Evolutionary conservation across 1,140 invertebrate genomes (phyloP).

Genomic region (Calephelis virginiensis): DNA sequence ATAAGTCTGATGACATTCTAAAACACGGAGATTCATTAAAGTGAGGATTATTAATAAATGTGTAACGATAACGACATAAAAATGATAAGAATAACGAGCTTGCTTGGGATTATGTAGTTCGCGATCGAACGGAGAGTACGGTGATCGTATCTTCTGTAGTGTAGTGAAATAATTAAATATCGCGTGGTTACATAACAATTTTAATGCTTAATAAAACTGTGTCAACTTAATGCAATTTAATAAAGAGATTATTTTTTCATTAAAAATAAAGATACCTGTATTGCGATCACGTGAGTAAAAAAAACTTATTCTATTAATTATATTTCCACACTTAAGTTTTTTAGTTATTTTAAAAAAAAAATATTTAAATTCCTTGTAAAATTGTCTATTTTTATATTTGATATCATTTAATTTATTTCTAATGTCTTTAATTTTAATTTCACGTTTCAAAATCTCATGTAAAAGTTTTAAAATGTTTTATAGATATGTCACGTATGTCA

Average conservation of each 20-base stretch:
- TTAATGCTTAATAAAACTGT: neutral
- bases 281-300: neutral
- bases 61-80: conserved; percentile 4
- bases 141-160: neutral
- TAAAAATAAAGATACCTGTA: neutral
- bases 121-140: neutral
- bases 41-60: neutral
- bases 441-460: no score
- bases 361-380: no score
- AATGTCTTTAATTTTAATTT: no score
- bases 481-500: no score
- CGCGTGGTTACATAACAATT: neutral
- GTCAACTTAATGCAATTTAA: neutral
- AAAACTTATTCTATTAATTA: neutral
- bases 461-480: no score
- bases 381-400: no score
- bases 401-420: no score
- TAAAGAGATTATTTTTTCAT: neutral
- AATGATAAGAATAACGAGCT: neutral
- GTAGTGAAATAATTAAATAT: neutral
- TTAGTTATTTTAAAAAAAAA: no score
- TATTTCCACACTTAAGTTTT: neutral
- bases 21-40: conserved; percentile 1
- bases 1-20: conserved; percentile 77
- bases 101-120: neutral